phyloP scores from a whole-genome alignment of 2,888 invertebrate genomes.

The Hypena proboscidalis region DNA sequence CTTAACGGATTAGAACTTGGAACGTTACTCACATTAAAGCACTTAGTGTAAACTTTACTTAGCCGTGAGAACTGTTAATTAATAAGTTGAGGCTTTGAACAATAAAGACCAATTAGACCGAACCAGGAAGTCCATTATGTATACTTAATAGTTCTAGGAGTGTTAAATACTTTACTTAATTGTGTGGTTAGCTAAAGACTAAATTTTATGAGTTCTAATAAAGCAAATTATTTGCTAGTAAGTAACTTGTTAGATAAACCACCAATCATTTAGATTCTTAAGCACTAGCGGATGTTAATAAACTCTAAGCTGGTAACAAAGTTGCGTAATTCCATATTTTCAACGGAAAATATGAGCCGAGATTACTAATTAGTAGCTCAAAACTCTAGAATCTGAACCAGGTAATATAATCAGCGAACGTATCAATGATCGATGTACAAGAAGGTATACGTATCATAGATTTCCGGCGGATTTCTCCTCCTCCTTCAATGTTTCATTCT shows the following conservation, averaged over 20 bases:
- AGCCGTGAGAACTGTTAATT: slow-evolving; percentile 30
- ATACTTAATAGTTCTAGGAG: too few relatives aligned
- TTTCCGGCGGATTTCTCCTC: slow-evolving; percentile 73
- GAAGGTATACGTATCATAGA: slow-evolving; percentile 55
- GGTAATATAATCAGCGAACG: slow-evolving; percentile 36
- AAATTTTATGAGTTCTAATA: too few relatives aligned
- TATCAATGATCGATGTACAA: slow-evolving; percentile 30
- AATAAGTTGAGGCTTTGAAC: slow-evolving; percentile 25
- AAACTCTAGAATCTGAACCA: slow-evolving; percentile 22
- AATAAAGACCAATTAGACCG: slow-evolving; percentile 21
- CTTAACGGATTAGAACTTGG: slow-evolving; percentile 30
- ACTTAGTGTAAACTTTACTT: slow-evolving; percentile 31
- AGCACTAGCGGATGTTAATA: too few relatives aligned
- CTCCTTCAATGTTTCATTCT: slow-evolving; percentile 61
- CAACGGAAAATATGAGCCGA: too few relatives aligned
- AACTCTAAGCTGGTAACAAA: too few relatives aligned
- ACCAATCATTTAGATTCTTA: too few relatives aligned
- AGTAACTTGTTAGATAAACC: too few relatives aligned
- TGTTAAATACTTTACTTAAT: too few relatives aligned
- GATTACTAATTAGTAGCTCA: slow-evolving; percentile 1
- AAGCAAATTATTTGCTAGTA: too few relatives aligned
- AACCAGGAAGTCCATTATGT: slow-evolving; percentile 17
- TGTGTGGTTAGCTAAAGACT: too few relatives aligned
- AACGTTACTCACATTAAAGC: slow-evolving; percentile 27
- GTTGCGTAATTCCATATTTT: too few relatives aligned